Evolutionary conservation across 2,888 invertebrate species (phyloP), one percentile per base, ranked within the genome.

Genomic region (Agrotis ipsilon): DNA sequence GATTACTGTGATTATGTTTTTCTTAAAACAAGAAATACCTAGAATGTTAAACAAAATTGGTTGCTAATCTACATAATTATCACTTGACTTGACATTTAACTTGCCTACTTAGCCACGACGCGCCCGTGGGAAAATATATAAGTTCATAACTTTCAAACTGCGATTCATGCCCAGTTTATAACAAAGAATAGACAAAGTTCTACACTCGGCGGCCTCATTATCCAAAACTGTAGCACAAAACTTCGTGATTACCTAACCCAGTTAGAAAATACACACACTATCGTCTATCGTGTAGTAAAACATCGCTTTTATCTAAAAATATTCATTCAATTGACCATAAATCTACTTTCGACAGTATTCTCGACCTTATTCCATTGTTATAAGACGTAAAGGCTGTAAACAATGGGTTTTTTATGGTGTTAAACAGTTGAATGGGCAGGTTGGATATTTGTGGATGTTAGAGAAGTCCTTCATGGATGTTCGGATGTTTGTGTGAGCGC

Each of bases 301-400:
- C 72, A 79, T 63, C 39, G 68, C 69, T 82, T 84, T 72, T 81
- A 81, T 83, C 84, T 80, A 77, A 75, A 84, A 82, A 84, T 84
- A 82, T 68, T 76, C 84, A 82, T 84, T 84, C 63, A 82, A 69
- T 62, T 57, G 49, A 72, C 32, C 51, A 58, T 52, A 55, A 27
- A 45, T 60, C 18, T 43, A 51, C 19, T 72, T 70, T 55, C 43
- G 19, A 68, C 46, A 39, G 19, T 24, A 82, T 59, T 68, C 18
- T 71, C 24, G 65, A 81, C 72, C 69, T 75, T 79, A 77, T 51
- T 16, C 9, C 68, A 3, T 60, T 43, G 52, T n/a, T 39, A 46
- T 58, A 78, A 71, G 65, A 48, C 16, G 48, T 48, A 55, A 59
- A 49, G 21, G 27, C 45, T 43, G 45, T 4, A 48, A 14, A 75